A percentile compares a stretch with the other conserved stretches of the same genome.
Evolutionary conservation across 2,113 vertebrate species (phyloP).

Genomic region (Hippoglossus stenolepis): DNA sequence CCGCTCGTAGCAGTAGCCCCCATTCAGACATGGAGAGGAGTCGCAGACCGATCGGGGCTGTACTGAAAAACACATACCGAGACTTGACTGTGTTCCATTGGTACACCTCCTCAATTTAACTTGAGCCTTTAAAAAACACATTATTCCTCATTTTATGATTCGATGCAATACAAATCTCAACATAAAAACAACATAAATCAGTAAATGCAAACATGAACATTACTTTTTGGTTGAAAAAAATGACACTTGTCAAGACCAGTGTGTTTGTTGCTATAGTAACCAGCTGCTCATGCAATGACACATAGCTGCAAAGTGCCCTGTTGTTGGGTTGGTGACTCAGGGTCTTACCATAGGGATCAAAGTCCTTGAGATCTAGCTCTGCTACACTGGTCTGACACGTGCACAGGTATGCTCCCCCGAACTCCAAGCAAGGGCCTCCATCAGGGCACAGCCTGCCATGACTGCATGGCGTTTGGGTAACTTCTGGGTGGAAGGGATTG

Average conservation of each 20-base stretch:
- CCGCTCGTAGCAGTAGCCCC: slow-evolving; percentile 90
- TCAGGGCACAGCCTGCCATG: slow-evolving; percentile 92
- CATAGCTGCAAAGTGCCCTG: slow-evolving; percentile 23
- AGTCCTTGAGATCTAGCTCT: slow-evolving; percentile 84
- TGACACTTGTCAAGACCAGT: slow-evolving; percentile 26
- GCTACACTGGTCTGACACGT: slow-evolving; percentile 88
- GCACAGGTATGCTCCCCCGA: slow-evolving; percentile 92
- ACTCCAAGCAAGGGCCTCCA: slow-evolving; percentile 94
- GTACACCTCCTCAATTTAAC: slow-evolving; percentile 33
- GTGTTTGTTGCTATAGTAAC: slow-evolving; percentile 55
- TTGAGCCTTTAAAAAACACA: slow-evolving; percentile 35
- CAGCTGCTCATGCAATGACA: slow-evolving; percentile 31
- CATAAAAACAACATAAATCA: slow-evolving; percentile 33
- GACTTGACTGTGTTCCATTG: slow-evolving; percentile 78
- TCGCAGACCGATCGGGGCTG: slow-evolving; percentile 92
- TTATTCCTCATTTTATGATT: slow-evolving; percentile 44
- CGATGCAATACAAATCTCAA: slow-evolving; percentile 16
- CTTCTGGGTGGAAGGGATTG: slow-evolving; percentile 81
- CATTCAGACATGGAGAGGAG: slow-evolving; percentile 95
- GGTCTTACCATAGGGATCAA: slow-evolving; percentile 83
- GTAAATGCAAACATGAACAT: slow-evolving; percentile 22
- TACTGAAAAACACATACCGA: slow-evolving; percentile 86
- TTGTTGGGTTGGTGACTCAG: slow-evolving; percentile 46
- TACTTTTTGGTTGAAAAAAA: slow-evolving; percentile 8
- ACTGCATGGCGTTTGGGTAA: slow-evolving; percentile 93